A percentile compares a stretch with the other conserved stretches of the same genome.
phyloP scores from a whole-genome alignment of 2,113 vertebrate genomes.

The Periophthalmus modestus region DNA sequence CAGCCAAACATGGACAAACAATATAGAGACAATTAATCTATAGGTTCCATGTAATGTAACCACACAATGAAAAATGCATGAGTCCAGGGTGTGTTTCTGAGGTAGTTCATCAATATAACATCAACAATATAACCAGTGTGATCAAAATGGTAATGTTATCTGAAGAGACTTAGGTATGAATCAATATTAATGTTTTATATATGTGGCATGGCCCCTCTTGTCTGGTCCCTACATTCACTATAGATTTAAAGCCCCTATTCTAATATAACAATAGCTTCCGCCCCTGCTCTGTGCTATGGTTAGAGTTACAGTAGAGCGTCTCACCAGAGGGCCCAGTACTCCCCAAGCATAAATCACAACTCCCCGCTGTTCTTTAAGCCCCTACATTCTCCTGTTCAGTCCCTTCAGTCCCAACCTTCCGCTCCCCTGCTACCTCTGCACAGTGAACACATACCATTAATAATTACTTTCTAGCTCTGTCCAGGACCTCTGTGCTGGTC shows the following conservation, averaged over 20 bases:
- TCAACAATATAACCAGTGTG: background rate
- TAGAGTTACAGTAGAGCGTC: slow-evolving; percentile 49
- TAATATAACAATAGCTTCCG: slow-evolving; percentile 19
- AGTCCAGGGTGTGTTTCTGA: background rate
- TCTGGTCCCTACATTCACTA: background rate
- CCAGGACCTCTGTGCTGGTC: slow-evolving; percentile 10
- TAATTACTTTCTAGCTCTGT: background rate
- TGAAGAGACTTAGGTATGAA: background rate
- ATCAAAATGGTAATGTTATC: background rate
- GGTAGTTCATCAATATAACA: background rate
- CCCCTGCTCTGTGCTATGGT: slow-evolving; percentile 33
- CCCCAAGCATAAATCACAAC: slow-evolving; percentile 64
- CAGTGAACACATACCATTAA: background rate
- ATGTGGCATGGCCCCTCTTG: no score
- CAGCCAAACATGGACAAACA: no score
- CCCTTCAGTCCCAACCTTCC: background rate
- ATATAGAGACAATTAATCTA: no score
- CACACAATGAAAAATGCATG: background rate
- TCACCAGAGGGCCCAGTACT: slow-evolving; percentile 41
- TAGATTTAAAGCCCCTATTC: slow-evolving; percentile 1
- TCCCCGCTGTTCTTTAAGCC: slow-evolving; percentile 36
- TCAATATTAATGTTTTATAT: background rate
- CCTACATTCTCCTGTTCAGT: background rate
- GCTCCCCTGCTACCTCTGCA: background rate
- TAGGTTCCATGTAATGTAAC: background rate